Evolutionary conservation across 2,113 vertebrate species (phyloP).

Genomic region (Myotis lucifugus): DNA sequence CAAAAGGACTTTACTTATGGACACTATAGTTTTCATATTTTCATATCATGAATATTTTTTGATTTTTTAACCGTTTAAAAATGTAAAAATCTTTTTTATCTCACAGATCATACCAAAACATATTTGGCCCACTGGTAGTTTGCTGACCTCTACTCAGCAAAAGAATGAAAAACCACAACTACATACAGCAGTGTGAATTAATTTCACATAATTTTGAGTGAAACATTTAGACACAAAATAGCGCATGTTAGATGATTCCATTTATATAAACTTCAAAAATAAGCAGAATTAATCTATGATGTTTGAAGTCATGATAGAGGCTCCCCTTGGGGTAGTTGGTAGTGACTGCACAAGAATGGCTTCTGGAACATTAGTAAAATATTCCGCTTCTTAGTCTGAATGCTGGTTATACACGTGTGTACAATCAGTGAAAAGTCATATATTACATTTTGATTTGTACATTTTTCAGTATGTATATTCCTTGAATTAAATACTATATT

Average conservation of each 20-base stretch:
- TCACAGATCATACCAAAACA: not conserved
- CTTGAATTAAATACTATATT: conserved; percentile 33
- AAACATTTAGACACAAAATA: conserved; percentile 21
- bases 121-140: conserved; percentile 11
- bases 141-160: not conserved
- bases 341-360: not conserved
- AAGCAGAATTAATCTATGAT: not conserved
- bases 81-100: not conserved
- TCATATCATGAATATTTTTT: conserved; percentile 8
- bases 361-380: not conserved
- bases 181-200: not conserved
- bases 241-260: not conserved
- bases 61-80: not conserved
- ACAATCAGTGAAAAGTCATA: not conserved
- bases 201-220: conserved; percentile 38
- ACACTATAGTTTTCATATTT: conserved; percentile 5
- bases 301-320: not conserved
- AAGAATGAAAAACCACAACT: not conserved
- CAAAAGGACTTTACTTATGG: not conserved
- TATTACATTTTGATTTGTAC: not conserved
- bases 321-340: not conserved
- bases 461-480: not conserved
- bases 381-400: not conserved
- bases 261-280: not conserved
- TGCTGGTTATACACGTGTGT: not conserved